Evolutionary conservation across 2,113 vertebrate species (phyloP).

Genomic region (Muscicapa adusta): DNA sequence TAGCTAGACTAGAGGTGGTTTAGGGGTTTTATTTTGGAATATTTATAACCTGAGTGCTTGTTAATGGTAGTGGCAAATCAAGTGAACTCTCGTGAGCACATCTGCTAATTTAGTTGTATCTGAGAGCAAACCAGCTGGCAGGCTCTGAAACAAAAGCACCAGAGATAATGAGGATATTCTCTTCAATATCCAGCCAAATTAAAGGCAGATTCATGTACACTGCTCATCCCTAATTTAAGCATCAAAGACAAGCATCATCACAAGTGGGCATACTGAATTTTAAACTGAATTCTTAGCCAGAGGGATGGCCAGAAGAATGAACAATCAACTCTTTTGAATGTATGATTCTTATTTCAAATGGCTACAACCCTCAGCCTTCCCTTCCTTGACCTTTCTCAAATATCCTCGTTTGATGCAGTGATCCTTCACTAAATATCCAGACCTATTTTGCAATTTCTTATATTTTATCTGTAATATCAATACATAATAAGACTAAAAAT

Average conservation of each 20-base stretch:
- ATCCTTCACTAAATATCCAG: background rate
- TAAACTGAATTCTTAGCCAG: background rate
- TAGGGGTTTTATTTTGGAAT: background rate
- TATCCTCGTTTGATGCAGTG: background rate
- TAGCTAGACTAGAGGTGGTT: background rate
- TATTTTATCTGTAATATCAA: background rate
- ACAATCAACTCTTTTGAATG: background rate
- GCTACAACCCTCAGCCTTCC: background rate
- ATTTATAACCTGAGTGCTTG: background rate
- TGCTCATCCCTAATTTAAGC: background rate
- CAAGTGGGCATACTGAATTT: background rate
- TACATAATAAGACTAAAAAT: background rate
- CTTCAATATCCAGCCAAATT: background rate
- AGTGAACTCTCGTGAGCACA: background rate
- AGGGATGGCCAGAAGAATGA: background rate
- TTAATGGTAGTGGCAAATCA: background rate
- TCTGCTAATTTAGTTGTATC: background rate
- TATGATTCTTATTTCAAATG: background rate
- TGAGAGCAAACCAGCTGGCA: background rate
- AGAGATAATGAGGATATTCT: background rate
- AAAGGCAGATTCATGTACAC: background rate
- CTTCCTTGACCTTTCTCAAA: background rate
- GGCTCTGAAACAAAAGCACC: background rate
- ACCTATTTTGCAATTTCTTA: background rate
- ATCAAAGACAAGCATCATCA: background rate